phyloP scores from a whole-genome alignment of 2,113 vertebrate genomes.

The Acrocephalus kingi region DNA sequence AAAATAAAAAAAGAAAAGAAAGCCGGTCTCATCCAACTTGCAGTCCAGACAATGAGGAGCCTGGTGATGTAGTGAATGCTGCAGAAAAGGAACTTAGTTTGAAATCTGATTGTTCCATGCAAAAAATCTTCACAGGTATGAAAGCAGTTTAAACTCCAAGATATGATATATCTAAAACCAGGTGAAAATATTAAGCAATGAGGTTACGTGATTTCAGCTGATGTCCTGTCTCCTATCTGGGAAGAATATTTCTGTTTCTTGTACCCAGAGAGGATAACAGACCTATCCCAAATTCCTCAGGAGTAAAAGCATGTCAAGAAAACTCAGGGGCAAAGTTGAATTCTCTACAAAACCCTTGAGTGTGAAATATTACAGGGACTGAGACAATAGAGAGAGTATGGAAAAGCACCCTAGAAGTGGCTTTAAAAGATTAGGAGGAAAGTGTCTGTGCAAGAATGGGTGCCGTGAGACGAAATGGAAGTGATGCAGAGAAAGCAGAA shows the following conservation, averaged over 20 bases:
- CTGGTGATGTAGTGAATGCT: neutral
- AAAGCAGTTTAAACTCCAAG: neutral
- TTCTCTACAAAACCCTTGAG: neutral
- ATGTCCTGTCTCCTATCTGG: neutral
- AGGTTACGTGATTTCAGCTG: neutral
- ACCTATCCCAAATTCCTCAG: neutral
- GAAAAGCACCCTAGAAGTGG: neutral
- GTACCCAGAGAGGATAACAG: neutral
- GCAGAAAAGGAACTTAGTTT: constrained; percentile 13
- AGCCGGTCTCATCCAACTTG: neutral
- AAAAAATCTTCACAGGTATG: constrained; percentile 17
- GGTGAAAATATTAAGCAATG: neutral
- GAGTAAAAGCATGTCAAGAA: neutral
- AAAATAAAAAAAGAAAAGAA: neutral
- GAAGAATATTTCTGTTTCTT: neutral
- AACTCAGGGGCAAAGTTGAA: neutral
- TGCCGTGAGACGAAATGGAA: neutral
- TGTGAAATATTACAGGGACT: neutral
- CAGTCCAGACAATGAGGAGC: constrained; percentile 19
- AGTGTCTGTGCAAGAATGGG: neutral
- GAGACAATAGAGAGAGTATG: fast-evolving
- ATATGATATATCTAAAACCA: neutral
- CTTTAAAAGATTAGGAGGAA: neutral
- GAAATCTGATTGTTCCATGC: constrained; percentile 12
- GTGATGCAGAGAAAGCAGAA: neutral